phyloP scores from a whole-genome alignment of 2,888 invertebrate genomes.

The Eupithecia pulchellata region DNA sequence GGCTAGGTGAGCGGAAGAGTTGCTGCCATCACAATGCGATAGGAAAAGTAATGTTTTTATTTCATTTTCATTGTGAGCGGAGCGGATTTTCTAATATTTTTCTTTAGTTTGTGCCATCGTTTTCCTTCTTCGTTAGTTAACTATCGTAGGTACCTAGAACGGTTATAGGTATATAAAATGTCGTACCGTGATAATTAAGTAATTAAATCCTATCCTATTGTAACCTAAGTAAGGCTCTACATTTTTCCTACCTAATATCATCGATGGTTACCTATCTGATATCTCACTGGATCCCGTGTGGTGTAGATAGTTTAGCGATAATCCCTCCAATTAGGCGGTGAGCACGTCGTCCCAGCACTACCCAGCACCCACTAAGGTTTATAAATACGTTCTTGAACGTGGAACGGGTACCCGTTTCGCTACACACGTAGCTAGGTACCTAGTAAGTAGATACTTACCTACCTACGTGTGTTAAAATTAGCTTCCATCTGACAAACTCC shows the following conservation, averaged over 20 bases:
- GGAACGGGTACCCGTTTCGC: not conserved
- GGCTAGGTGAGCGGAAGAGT: conserved; percentile 57
- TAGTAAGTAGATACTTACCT: too few relatives aligned
- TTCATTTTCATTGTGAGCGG: conserved; percentile 15
- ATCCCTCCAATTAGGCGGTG: conserved; percentile 68
- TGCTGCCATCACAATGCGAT: conserved; percentile 43
- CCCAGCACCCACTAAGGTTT: conserved; percentile 21
- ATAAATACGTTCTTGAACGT: conserved; percentile 15
- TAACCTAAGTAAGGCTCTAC: conserved; percentile 13
- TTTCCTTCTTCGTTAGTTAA: conserved; percentile 19
- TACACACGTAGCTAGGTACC: too few relatives aligned
- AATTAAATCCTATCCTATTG: not conserved
- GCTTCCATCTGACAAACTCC: conserved; percentile 11
- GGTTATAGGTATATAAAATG: not conserved
- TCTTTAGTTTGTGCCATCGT: conserved; percentile 7
- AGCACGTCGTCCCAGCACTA: conserved; percentile 58
- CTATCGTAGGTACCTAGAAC: not conserved
- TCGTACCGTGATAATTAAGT: not conserved
- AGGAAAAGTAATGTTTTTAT: conserved; percentile 47
- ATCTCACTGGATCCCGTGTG: conserved; percentile 46
- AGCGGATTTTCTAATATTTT: conserved; percentile 1
- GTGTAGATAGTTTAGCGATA: conserved; percentile 57
- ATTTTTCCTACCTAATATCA: conserved; percentile 12
- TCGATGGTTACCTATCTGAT: conserved; percentile 50
- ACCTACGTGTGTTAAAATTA: conserved; percentile 17